Evolutionary conservation across 2,888 invertebrate genomes (phyloP).

Genomic region (Resseliella maxima): DNA sequence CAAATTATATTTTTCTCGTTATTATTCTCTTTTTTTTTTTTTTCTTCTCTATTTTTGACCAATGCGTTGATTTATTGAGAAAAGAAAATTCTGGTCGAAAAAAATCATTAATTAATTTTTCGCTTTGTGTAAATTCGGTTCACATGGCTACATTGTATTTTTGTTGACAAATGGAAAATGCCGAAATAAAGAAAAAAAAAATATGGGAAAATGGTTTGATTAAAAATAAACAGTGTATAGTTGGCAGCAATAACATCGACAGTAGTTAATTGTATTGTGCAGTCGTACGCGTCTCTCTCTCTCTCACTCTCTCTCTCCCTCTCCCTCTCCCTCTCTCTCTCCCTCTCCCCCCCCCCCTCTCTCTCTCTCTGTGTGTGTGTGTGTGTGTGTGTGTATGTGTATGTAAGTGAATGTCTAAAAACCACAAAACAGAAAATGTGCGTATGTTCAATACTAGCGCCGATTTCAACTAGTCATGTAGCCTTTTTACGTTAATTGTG

Average conservation of each 20-base stretch:
- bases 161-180: too few relatives aligned
- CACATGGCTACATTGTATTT: not conserved
- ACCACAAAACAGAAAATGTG: not conserved
- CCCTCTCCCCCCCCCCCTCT: too few relatives aligned
- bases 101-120: conserved; percentile 30
- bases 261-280: too few relatives aligned
- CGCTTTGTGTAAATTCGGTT: not conserved
- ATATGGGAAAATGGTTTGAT: not conserved
- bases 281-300: too few relatives aligned
- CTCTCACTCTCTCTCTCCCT: too few relatives aligned
- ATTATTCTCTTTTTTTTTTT: not conserved
- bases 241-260: too few relatives aligned
- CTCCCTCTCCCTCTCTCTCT: too few relatives aligned
- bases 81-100: not conserved
- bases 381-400: too few relatives aligned
- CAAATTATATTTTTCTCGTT: not conserved
- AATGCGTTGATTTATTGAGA: not conserved
- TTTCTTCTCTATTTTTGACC: not conserved
- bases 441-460: too few relatives aligned
- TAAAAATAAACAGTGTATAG: not conserved
- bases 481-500: not conserved
- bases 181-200: too few relatives aligned
- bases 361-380: too few relatives aligned
- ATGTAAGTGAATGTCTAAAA: too few relatives aligned
- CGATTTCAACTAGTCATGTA: not conserved